Base-by-base conservation (phyloP, 2,797 vertebrate genomes). In the Tadarida brasiliensis region DNA sequence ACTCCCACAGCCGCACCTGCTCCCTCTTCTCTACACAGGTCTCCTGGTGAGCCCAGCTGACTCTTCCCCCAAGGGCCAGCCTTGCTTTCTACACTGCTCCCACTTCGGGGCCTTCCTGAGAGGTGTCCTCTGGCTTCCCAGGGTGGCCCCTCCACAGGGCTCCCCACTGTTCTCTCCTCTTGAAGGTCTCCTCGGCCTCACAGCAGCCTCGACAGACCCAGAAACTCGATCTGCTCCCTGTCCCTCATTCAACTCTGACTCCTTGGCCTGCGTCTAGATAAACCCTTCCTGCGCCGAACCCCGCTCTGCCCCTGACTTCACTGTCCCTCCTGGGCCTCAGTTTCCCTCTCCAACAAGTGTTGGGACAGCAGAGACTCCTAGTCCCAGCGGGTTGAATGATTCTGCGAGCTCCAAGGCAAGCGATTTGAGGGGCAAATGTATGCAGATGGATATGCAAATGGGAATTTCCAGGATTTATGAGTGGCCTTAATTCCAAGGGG, bases 371-470 rank as follows among this genome's bases (percentile, higher is more conserved):
- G 44, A 89, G 80, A 89, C 54, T 92, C 67, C 54, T 17, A 33
- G 68, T 65, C 47, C 20, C 22, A 30, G 78, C 10, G n/a, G 4
- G 54, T 47, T 90, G 16, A 7, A 10, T 28, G 63, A 86, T 22
- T 91, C 85, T 20, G 26, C 44, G 86, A 96, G 83, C 94, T 95
- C 67, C 63, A 35, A 87, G 8, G 20, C 94, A 49, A n/a, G 80
- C 80, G 90, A 95, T 93, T 93, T 56, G 44, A 95, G 95, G 96
- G 80, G 51, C 89, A 96, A 96, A 97, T 93, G 89, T 91, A 94
- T 97, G 96, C 97, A 97, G 95, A 96, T 95, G 8, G 8, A 93
- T 96, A 98, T 97, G 97, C 97, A 97, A 97, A 97, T 96, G n/a
- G 28, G 30, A 95, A 92, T 82, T 84, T 87, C 80, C 59, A 65